Percentiles rank a stretch among this genome's conserved stretches.
Evolutionary conservation across 2,888 invertebrate genomes (phyloP).

Genomic region (Calephelis perditalis): DNA sequence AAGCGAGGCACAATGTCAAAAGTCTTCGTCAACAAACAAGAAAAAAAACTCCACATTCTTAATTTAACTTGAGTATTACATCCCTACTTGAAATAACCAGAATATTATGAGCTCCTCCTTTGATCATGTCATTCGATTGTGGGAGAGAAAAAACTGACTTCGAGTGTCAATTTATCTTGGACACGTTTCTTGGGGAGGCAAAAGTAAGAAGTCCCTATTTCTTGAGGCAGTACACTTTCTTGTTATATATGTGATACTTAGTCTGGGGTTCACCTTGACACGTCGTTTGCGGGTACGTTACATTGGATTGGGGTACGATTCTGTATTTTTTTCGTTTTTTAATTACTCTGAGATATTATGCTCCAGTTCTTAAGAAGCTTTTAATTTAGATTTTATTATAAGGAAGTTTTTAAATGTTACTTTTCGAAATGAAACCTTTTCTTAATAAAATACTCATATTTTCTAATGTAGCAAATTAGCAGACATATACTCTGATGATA

Average conservation of each 20-base stretch:
- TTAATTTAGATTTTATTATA: too few relatives aligned
- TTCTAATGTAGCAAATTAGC: too few relatives aligned
- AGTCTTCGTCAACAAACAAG: conserved; percentile 71
- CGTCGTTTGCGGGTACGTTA: conserved; percentile 64
- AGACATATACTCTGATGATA: too few relatives aligned
- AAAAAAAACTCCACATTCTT: conserved; percentile 73
- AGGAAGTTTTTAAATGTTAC: too few relatives aligned
- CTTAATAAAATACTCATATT: too few relatives aligned
- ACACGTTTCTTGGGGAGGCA: conserved; percentile 52
- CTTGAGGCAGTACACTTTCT: conserved; percentile 55
- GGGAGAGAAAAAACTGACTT: conserved; percentile 24
- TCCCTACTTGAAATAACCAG: conserved; percentile 57
- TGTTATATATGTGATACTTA: conserved; percentile 57
- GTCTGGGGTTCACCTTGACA: conserved; percentile 61
- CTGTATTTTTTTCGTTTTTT: conserved; percentile 22
- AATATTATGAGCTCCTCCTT: conserved; percentile 33
- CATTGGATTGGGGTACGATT: conserved; percentile 38
- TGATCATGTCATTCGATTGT: conserved; percentile 12
- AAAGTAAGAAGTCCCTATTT: conserved; percentile 63
- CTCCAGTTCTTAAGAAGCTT: neutral
- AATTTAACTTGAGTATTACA: conserved; percentile 77
- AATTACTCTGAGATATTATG: neutral
- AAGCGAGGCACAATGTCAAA: conserved; percentile 71
- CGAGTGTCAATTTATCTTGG: conserved; percentile 46
- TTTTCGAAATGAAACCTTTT: too few relatives aligned